A percentile compares a stretch with the other conserved stretches of the same genome.
Evolutionary conservation across 2,888 invertebrate genomes (phyloP).

Genomic region (Orchestes rusci): DNA sequence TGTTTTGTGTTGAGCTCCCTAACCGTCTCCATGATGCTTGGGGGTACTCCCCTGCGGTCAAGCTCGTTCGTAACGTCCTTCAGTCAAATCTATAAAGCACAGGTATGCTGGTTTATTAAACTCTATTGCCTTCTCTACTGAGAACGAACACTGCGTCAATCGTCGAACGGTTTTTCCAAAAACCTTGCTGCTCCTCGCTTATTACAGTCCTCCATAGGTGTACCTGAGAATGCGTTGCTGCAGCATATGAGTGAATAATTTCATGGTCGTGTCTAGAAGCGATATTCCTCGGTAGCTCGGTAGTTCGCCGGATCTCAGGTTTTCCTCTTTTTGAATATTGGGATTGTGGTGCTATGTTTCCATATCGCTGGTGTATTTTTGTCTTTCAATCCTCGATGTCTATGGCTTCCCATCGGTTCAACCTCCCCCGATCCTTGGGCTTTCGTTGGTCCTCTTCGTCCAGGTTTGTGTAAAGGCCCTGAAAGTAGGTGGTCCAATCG

Average conservation of each 20-base stretch:
- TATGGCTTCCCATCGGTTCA: slow-evolving; percentile 6
- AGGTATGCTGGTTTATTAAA: not conserved
- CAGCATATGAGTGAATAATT: slow-evolving; percentile 4
- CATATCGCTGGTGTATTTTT: slow-evolving; percentile 7
- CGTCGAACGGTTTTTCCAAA: no score
- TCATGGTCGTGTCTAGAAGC: slow-evolving; percentile 9
- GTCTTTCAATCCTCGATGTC: slow-evolving; percentile 9
- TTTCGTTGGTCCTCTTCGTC: slow-evolving; percentile 7
- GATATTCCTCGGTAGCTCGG: slow-evolving; percentile 5
- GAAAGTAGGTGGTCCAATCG: slow-evolving; percentile 6
- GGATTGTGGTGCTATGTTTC: no score
- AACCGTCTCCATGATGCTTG: no score
- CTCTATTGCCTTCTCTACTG: slow-evolving; percentile 3
- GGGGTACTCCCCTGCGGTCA: no score
- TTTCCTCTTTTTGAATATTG: slow-evolving; percentile 3
- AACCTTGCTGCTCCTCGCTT: no score
- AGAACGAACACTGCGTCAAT: not conserved
- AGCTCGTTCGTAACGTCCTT: no score
- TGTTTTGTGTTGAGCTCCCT: no score
- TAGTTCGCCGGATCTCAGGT: slow-evolving; percentile 7
- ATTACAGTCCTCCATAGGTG: no score
- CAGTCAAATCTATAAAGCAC: no score
- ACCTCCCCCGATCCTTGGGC: slow-evolving; percentile 3
- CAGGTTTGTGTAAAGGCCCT: slow-evolving; percentile 5
- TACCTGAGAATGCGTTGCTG: no score